Evolutionary conservation across 2,888 invertebrate species (phyloP).

Genomic region (Drosophila austrosaltans): DNA sequence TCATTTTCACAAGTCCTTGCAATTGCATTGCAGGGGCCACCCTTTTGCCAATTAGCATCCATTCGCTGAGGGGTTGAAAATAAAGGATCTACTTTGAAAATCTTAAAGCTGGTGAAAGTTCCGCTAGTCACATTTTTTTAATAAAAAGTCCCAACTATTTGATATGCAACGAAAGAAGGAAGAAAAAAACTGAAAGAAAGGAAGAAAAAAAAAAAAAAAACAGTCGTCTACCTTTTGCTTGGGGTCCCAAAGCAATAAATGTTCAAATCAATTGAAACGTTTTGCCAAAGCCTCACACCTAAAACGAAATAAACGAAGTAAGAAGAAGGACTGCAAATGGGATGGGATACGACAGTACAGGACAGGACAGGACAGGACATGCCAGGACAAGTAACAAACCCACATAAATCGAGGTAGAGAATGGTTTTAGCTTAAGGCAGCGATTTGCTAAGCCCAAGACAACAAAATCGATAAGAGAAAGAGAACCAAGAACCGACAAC

Average conservation of each 20-base stretch:
- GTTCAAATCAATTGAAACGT: conserved; percentile 79
- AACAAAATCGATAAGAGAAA: conserved; percentile 69
- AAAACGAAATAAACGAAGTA: conserved; percentile 34
- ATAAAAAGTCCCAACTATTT: conserved; percentile 66
- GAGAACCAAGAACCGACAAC: conserved; percentile 43
- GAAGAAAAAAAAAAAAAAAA: conserved; percentile 51
- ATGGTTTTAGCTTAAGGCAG: conserved; percentile 67
- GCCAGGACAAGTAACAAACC: conserved; percentile 18
- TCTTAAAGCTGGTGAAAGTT: conserved; percentile 41
- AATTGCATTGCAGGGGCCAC: too few species aligned
- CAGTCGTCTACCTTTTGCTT: conserved; percentile 66
- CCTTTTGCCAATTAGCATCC: conserved; percentile 8
- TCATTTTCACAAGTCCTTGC: too few species aligned
- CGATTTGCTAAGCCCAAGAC: conserved; percentile 64
- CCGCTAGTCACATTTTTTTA: conserved; percentile 8
- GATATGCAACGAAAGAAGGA: conserved; percentile 52
- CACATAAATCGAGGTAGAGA: conserved; percentile 52
- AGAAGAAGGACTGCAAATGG: neutral
- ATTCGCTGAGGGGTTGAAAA: conserved; percentile 9
- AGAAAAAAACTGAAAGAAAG: neutral
- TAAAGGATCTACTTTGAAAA: neutral
- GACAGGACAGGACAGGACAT: conserved; percentile 4
- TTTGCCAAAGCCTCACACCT: conserved; percentile 72
- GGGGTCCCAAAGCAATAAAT: conserved; percentile 74
- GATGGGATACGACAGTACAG: neutral